Evolutionary conservation across 2,888 invertebrate species (phyloP), one percentile per base, ranked within the genome.

Genomic region (Parthenolecanium corni): DNA sequence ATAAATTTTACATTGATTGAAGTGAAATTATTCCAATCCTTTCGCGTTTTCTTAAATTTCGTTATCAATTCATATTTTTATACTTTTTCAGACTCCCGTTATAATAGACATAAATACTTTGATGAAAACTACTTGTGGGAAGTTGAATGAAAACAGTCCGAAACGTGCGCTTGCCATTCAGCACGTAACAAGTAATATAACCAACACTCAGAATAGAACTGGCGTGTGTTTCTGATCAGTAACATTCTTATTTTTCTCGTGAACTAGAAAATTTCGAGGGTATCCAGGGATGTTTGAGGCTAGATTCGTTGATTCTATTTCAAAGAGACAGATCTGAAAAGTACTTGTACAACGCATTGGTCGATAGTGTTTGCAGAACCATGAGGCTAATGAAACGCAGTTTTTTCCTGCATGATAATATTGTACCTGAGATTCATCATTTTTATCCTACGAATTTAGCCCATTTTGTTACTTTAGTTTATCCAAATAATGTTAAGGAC

Each of bases 401-500:
- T 47, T 63, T 46, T 54, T 54, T 53, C n/a, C 42, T 63, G 6
- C 23, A 63, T 18, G 38, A 63, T 21, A 63, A 47, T 36, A 63
- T 38, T 47, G 23, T 53, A n/a, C 53, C 63, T 11, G 38, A 53
- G 23, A 38, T 63, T 31, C 36, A 54, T 31, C 63, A 63, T 47
- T 63, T 63, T 38, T 63, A 63, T 38, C 47, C 47, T 18, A 5
- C 63, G 12, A 20, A 63, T 36, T 54, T 63, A 23, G 54, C 31
- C 31, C 63, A 63, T 54, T 63, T 53, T n/a, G 52, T 63, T 38
- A 63, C 54, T 46, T 21, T 53, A 23, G 52, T 63, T 6, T 63
- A 63, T 47, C 63, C 63, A 14, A 23, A 20, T 5, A 53, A 47
- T n/a, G 16, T 63, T 36, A 20, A 36, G 11, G 63, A 63, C 21